A percentile compares a stretch with the other conserved stretches of the same genome.
phyloP scores from a whole-genome alignment of 2,113 vertebrate genomes.

The Bucco capensis region DNA sequence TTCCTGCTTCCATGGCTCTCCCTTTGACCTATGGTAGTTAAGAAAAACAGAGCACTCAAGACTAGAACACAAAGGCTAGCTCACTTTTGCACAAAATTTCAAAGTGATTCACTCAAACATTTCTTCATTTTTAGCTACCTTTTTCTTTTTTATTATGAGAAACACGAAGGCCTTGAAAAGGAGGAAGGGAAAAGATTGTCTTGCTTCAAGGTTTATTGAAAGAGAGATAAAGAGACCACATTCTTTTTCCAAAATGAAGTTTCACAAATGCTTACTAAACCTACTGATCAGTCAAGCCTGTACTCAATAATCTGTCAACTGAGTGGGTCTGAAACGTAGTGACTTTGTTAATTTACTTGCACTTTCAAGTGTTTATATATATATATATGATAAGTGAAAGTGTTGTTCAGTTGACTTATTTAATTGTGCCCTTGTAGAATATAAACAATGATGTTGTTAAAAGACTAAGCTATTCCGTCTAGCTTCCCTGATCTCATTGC shows the following conservation, averaged over 20 bases:
- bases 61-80: neutral
- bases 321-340: neutral
- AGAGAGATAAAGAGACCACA: neutral
- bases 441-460: neutral
- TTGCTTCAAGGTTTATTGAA: neutral
- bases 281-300: neutral
- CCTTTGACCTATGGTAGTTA: neutral
- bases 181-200: rapidly evolving
- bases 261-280: neutral
- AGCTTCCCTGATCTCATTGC: neutral
- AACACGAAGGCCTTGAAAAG: neutral
- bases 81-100: neutral
- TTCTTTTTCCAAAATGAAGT: neutral
- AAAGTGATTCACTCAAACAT: neutral
- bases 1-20: neutral
- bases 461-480: neutral
- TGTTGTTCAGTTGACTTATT: neutral
- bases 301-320: neutral
- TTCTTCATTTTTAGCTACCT: neutral
- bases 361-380: neutral
- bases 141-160: neutral
- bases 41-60: neutral
- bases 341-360: neutral
- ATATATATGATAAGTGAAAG: neutral
- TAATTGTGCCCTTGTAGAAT: neutral